Evolutionary conservation across 2,797 vertebrate species (phyloP).

Genomic region (Pampus argenteus): DNA sequence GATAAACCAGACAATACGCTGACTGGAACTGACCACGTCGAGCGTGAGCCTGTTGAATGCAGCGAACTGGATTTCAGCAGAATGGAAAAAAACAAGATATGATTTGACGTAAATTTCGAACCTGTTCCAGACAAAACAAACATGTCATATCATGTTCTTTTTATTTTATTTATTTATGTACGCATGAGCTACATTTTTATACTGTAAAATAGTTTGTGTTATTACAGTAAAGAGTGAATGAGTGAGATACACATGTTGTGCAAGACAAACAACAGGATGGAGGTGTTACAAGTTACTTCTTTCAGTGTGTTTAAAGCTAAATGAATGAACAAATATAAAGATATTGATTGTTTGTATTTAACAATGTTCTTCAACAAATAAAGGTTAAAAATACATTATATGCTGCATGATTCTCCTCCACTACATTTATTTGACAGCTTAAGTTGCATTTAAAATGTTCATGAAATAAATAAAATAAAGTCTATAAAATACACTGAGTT

Average conservation of each 20-base stretch:
- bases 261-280: neutral
- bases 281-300: too few species aligned
- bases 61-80: neutral
- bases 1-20: constrained; percentile 11
- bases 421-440: too few species aligned
- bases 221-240: neutral
- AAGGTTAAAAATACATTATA: too few species aligned
- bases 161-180: constrained; percentile 25
- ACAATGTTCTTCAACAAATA: too few species aligned
- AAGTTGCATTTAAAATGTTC: too few species aligned
- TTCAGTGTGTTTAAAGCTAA: neutral
- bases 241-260: neutral
- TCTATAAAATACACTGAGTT: too few species aligned
- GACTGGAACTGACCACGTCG: constrained; percentile 10
- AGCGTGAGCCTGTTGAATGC: constrained; percentile 5
- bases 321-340: neutral
- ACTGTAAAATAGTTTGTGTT: neutral
- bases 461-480: too few species aligned
- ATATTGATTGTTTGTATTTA: too few species aligned
- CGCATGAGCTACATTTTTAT: constrained; percentile 4
- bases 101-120: constrained; percentile 47
- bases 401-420: too few species aligned
- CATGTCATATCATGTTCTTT: constrained; percentile 12
- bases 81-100: constrained; percentile 45
- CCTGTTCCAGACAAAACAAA: constrained; percentile 34